phyloP scores from a whole-genome alignment of 2,888 invertebrate genomes.

The Drosophila cognata region DNA sequence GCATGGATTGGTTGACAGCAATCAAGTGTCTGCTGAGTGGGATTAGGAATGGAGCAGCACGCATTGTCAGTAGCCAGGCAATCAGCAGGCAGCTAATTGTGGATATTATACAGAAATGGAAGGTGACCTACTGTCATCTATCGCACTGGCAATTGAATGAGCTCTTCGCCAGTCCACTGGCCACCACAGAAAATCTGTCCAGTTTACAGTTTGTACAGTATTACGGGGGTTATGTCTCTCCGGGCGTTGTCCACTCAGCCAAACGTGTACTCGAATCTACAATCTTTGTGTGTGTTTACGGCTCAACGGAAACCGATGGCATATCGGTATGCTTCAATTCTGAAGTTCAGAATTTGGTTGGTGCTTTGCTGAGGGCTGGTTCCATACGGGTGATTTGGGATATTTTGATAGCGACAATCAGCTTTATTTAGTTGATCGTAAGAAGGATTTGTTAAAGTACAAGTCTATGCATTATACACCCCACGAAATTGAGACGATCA shows the following conservation, averaged over 20 bases:
- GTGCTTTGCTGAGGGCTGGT: slow-evolving; percentile 70
- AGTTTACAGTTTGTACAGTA: slow-evolving; percentile 31
- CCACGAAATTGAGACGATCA: slow-evolving; percentile 67
- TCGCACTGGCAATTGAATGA: slow-evolving; percentile 62
- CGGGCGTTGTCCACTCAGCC: slow-evolving; percentile 8
- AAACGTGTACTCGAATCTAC: slow-evolving; percentile 24
- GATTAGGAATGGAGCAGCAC: slow-evolving; percentile 38
- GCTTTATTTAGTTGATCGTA: slow-evolving; percentile 72
- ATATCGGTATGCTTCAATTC: slow-evolving; percentile 29
- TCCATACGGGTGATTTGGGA: slow-evolving; percentile 81
- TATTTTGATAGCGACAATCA: slow-evolving; percentile 73
- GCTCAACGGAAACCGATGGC: slow-evolving; percentile 56
- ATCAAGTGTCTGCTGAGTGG: slow-evolving; percentile 27
- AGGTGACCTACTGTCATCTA: slow-evolving; percentile 38
- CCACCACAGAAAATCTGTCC: slow-evolving; percentile 28
- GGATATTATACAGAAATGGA: slow-evolving; percentile 53
- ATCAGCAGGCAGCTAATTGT: slow-evolving; percentile 53
- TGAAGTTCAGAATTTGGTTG: slow-evolving; percentile 48
- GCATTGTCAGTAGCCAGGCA: slow-evolving; percentile 56
- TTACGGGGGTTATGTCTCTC: slow-evolving; percentile 45
- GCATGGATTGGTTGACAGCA: slow-evolving; percentile 65
- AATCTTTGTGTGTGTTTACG: slow-evolving; percentile 38
- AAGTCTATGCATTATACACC: slow-evolving; percentile 67
- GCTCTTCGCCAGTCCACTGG: slow-evolving; percentile 42
- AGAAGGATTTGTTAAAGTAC: slow-evolving; percentile 76